Conservation (phyloP, 2,113 vertebrate species). For the Gasterosteus aculeatus region DNA sequence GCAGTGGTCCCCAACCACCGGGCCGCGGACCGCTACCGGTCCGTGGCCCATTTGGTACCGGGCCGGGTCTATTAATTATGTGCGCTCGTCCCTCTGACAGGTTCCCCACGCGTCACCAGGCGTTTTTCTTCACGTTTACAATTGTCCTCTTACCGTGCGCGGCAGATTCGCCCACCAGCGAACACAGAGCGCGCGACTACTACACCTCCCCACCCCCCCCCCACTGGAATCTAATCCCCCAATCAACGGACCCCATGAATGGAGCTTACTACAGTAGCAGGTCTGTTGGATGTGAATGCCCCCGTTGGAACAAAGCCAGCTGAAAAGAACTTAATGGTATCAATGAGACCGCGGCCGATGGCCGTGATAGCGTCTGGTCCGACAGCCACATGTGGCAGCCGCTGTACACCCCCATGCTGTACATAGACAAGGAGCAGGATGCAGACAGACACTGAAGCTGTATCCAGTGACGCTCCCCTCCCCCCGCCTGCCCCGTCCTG, state of each 20-base stretch:
- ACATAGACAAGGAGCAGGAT: slow-evolving; percentile 2
- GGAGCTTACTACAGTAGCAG: slow-evolving; percentile 37
- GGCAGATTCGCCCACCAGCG: too few species aligned
- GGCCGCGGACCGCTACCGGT: too few species aligned
- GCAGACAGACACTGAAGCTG: slow-evolving; percentile 21
- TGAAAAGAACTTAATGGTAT: slow-evolving; percentile 37
- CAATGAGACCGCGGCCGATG: slow-evolving; percentile 36
- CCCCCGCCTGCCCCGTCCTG: background rate
- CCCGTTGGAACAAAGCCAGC: slow-evolving; percentile 29
- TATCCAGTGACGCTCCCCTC: slow-evolving; percentile 13
- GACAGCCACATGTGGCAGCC: background rate
- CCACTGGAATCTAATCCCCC: slow-evolving; percentile 56
- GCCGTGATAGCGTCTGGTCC: slow-evolving; percentile 22
- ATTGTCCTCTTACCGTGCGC: too few species aligned
- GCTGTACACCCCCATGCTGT: slow-evolving; percentile 14
- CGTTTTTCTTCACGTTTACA: too few species aligned
- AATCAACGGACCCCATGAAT: slow-evolving; percentile 54
- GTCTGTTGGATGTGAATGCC: slow-evolving; percentile 37
- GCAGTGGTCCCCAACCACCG: too few species aligned
- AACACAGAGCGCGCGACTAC: background rate
- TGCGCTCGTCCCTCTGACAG: too few species aligned
- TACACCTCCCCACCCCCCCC: slow-evolving; percentile 26
- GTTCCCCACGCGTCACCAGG: too few species aligned
- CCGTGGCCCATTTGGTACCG: too few species aligned
- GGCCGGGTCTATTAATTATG: too few species aligned